phyloP scores from a whole-genome alignment of 2,113 vertebrate species.

The Oreochromis spilurus region DNA sequence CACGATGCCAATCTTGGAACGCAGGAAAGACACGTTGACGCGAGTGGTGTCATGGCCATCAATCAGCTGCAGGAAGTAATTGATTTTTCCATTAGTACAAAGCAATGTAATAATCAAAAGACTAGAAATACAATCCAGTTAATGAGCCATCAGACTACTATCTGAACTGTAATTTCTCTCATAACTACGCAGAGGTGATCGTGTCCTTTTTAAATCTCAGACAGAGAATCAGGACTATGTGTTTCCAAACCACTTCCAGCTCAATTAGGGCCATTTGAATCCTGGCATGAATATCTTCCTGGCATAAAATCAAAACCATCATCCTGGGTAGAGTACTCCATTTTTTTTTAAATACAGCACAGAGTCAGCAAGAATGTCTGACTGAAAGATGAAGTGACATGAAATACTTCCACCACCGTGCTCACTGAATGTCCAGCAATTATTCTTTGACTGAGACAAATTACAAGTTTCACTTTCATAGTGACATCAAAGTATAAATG shows the following conservation, averaged over 20 bases:
- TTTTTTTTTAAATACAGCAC: background rate
- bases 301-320: slow-evolving; percentile 9
- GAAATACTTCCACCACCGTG: background rate
- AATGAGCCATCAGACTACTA: slow-evolving; percentile 34
- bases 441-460: slow-evolving; percentile 25
- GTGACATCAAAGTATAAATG: background rate
- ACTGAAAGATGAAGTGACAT: slow-evolving; percentile 5
- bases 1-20: slow-evolving; percentile 78
- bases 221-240: background rate
- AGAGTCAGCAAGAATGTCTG: slow-evolving; percentile 35
- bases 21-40: slow-evolving; percentile 73
- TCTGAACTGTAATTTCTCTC: slow-evolving; percentile 14
- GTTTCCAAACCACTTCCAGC: slow-evolving; percentile 48
- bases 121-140: slow-evolving; percentile 17
- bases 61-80: slow-evolving; percentile 65
- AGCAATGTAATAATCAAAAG: slow-evolving; percentile 14
- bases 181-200: slow-evolving; percentile 23
- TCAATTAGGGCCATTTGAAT: slow-evolving; percentile 53
- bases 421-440: background rate
- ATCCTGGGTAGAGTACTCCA: background rate
- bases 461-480: background rate
- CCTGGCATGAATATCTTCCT: slow-evolving; percentile 38
- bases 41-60: slow-evolving; percentile 65
- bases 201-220: slow-evolving; percentile 24
- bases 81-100: slow-evolving; percentile 37